Percentiles rank a stretch among this genome's conserved stretches.
phyloP scores from a whole-genome alignment of 2,797 vertebrate genomes.

The Lophotriccus pileatus region DNA sequence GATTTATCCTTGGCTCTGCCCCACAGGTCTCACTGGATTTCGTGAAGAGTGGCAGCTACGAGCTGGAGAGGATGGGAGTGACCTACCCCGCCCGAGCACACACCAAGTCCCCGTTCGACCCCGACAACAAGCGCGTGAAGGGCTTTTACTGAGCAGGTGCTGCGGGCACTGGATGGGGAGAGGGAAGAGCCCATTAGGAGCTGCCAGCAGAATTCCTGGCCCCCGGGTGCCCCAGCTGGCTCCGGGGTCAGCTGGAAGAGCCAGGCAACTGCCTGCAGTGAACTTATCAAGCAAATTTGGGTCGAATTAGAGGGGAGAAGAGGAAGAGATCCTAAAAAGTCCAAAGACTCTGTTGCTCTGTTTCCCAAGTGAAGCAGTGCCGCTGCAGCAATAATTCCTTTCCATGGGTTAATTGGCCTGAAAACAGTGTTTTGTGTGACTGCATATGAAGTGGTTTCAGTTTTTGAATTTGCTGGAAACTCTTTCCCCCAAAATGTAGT shows the following conservation, averaged over 20 bases:
- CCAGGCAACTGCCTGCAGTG: rapidly evolving
- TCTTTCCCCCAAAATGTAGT: not conserved
- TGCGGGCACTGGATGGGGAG: rapidly evolving
- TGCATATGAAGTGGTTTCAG: not conserved
- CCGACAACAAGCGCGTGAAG: conserved; percentile 89
- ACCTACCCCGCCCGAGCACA: conserved; percentile 84
- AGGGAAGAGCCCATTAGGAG: not conserved
- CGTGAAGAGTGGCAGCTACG: conserved; percentile 85
- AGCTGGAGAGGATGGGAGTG: conserved; percentile 92
- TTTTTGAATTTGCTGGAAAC: conserved; percentile 2
- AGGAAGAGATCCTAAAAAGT: not conserved
- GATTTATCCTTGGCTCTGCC: not conserved
- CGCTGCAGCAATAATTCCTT: not conserved
- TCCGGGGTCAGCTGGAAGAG: not conserved
- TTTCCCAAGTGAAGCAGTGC: not conserved
- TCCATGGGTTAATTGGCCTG: not conserved
- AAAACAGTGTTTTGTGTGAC: not conserved
- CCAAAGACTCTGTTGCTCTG: not conserved
- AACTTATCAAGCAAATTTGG: not conserved
- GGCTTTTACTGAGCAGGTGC: conserved; percentile 80
- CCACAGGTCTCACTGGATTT: conserved; percentile 86
- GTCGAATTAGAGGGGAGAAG: not conserved
- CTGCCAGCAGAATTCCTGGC: not conserved
- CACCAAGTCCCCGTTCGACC: conserved; percentile 91
- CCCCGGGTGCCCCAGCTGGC: not conserved